phyloP scores from a whole-genome alignment of 2,797 vertebrate species.

The Cyprinella venusta region DNA sequence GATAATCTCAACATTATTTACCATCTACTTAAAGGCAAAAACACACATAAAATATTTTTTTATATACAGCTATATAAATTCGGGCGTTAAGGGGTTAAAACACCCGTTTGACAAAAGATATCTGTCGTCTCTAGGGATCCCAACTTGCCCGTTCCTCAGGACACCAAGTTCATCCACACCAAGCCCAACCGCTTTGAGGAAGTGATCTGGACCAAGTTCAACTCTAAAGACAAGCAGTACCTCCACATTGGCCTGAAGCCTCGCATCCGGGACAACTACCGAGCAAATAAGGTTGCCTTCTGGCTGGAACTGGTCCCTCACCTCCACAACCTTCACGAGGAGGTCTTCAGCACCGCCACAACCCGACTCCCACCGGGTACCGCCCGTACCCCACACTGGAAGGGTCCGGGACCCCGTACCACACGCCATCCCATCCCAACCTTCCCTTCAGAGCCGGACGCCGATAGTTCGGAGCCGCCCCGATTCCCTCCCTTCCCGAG shows the following conservation, averaged over 20 bases:
- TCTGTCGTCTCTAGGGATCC: conserved; percentile 79
- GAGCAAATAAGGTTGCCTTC: conserved; percentile 95
- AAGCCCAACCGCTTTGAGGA: conserved; percentile 96
- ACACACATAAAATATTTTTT: too few relatives aligned
- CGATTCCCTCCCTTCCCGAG: conserved; percentile 80
- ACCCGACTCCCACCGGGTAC: conserved; percentile 80
- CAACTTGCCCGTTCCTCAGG: conserved; percentile 92
- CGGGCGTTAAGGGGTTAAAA: too few relatives aligned
- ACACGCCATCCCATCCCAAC: conserved; percentile 83
- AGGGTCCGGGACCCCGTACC: conserved; percentile 72
- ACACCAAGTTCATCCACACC: conserved; percentile 97
- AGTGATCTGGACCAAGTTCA: conserved; percentile 96
- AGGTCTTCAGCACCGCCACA: conserved; percentile 79
- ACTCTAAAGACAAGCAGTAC: conserved; percentile 94
- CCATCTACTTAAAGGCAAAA: too few relatives aligned
- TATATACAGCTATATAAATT: too few relatives aligned
- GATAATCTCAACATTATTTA: too few relatives aligned
- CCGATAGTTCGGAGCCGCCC: conserved; percentile 75
- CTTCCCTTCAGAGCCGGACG: conserved; percentile 77
- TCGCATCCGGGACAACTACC: conserved; percentile 90
- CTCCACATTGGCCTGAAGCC: conserved; percentile 94
- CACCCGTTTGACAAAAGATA: neutral
- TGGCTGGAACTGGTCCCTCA: conserved; percentile 94
- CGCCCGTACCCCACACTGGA: conserved; percentile 66
- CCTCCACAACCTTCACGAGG: conserved; percentile 87